Evolutionary conservation across 2,888 invertebrate genomes (phyloP).

Genomic region (Dromius quadrimaculatus): DNA sequence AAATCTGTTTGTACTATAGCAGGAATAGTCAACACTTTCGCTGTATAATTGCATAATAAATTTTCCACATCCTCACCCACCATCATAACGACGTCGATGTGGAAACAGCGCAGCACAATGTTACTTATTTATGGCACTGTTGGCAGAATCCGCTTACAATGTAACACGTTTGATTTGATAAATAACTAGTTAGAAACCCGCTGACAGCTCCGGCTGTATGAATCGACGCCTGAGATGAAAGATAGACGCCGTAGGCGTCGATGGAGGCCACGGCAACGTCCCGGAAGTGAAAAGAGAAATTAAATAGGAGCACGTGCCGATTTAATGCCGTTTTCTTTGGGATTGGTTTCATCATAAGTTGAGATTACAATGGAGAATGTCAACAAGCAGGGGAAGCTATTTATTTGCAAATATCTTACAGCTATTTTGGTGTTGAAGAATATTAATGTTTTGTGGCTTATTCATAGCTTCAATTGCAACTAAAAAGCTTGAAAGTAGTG

Average conservation of each 20-base stretch:
- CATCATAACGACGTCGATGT: conserved; percentile 20
- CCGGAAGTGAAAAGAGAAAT: conserved; percentile 26
- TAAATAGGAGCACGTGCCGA: conserved; percentile 27
- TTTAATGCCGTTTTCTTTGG: conserved; percentile 26
- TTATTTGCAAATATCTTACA: no score
- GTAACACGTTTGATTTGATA: conserved; percentile 42
- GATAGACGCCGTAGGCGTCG: background rate
- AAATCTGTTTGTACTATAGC: no score
- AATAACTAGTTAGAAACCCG: conserved; percentile 37
- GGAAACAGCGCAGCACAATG: conserved; percentile 4
- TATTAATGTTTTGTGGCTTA: no score
- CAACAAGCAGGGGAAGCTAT: conserved; percentile 17
- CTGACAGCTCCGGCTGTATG: conserved; percentile 8
- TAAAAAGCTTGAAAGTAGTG: no score
- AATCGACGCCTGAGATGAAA: background rate
- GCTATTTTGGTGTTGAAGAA: no score
- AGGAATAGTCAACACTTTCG: background rate
- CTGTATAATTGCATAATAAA: conserved; percentile 18
- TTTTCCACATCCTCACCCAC: conserved; percentile 10
- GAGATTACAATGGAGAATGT: conserved; percentile 5
- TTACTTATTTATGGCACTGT: conserved; percentile 43
- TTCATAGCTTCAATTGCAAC: no score
- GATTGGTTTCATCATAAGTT: conserved; percentile 8
- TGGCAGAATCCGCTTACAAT: conserved; percentile 32
- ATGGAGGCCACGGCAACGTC: conserved; percentile 3